Conservation (phyloP, 2,113 vertebrate species). For the Tichodroma muraria region DNA sequence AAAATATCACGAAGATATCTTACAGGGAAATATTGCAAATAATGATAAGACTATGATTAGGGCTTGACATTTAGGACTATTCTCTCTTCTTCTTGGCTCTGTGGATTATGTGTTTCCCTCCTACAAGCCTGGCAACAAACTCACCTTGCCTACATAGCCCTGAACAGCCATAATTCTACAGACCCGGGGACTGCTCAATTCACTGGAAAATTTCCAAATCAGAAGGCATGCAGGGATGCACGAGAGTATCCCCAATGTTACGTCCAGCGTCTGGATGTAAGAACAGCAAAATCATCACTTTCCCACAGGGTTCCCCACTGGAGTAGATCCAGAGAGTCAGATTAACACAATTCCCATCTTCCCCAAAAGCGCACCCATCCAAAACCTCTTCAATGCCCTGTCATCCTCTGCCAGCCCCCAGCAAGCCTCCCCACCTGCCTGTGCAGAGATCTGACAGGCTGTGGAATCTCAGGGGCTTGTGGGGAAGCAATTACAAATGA, state of each 20-base stretch:
- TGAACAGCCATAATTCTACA: background rate
- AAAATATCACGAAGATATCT: background rate
- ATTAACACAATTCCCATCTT: background rate
- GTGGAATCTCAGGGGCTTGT: background rate
- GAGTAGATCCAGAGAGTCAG: background rate
- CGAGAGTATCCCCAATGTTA: background rate
- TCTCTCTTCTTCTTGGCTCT: background rate
- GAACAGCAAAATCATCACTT: background rate
- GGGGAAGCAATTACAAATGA: background rate
- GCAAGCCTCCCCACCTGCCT: background rate
- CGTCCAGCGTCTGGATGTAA: background rate
- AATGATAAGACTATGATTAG: background rate
- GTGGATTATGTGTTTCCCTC: background rate
- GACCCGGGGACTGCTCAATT: background rate
- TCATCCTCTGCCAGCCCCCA: slow-evolving; percentile 3
- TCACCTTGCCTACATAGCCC: background rate
- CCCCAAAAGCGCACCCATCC: background rate
- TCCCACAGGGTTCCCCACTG: background rate
- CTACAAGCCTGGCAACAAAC: background rate
- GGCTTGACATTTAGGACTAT: background rate
- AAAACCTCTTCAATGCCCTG: background rate
- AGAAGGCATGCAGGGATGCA: rapidly evolving
- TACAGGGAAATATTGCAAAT: background rate
- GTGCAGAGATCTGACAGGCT: background rate
- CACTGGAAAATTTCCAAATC: background rate